Conservation (phyloP, 1,140 invertebrate genomes). For the Orussus abietinus region DNA sequence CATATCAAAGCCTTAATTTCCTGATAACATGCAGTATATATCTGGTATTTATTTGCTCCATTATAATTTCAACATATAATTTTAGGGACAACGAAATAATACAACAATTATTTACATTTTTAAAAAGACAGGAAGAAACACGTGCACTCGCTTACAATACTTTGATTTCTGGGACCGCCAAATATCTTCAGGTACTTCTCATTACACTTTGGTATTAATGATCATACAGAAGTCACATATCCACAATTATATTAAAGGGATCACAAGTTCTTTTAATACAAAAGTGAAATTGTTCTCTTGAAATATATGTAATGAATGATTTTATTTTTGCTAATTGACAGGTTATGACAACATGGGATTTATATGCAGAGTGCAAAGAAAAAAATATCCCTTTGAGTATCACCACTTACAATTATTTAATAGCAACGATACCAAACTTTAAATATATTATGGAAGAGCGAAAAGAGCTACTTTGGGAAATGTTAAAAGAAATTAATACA, state of each 20-base stretch:
- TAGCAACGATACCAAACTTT: conserved; percentile 58
- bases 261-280: conserved; percentile 4
- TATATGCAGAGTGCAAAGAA: conserved; percentile 65
- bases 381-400: conserved; percentile 63
- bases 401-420: conserved; percentile 68
- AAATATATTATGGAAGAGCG: conserved; percentile 51
- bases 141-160: conserved; percentile 50
- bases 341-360: conserved; percentile 59
- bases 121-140: conserved; percentile 45
- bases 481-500: conserved; percentile 60
- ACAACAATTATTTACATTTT: conserved; percentile 32
- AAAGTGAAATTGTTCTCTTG: background rate
- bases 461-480: conserved; percentile 53
- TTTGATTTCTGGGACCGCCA: conserved; percentile 58
- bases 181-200: conserved; percentile 47
- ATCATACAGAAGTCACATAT: conserved; percentile 7
- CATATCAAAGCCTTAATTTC: too few species aligned
- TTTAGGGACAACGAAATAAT: conserved; percentile 20
- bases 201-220: conserved; percentile 10
- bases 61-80: too few species aligned
- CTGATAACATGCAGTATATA: too few species aligned
- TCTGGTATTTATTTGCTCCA: too few species aligned
- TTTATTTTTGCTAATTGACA: conserved; percentile 49
- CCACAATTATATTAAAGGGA: background rate
- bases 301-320: conserved; percentile 9